These are phyloP conservation scores for Asobara japonica DNA, from an alignment of 1,140 invertebrate genomes.

Conservation along the genomic window DNA sequence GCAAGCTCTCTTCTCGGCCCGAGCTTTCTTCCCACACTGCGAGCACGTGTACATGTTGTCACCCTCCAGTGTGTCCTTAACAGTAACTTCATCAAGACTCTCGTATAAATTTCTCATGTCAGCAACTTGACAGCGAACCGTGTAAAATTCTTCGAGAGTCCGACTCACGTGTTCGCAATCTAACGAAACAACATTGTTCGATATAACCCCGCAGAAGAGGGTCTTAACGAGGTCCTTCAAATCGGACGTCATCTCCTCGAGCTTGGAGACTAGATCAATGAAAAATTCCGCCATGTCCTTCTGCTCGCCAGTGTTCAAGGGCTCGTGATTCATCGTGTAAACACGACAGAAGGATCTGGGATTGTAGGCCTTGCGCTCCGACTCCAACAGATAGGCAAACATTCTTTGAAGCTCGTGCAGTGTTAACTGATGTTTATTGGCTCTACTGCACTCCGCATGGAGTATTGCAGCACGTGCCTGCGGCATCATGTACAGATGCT, in stretches of 20 bases:
- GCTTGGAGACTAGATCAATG: slow-evolving; percentile 93
- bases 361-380: slow-evolving; percentile 94
- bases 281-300: slow-evolving; percentile 99
- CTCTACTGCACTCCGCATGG: slow-evolving; percentile 72
- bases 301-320: slow-evolving; percentile 94
- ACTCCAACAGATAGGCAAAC: slow-evolving; percentile 95
- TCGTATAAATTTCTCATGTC: slow-evolving; percentile 97
- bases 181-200: slow-evolving; percentile 93
- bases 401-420: slow-evolving; percentile 90
- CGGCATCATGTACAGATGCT: slow-evolving; percentile 97
- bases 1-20: slow-evolving; percentile 93
- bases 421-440: slow-evolving; percentile 83
- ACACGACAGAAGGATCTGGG: slow-evolving; percentile 95
- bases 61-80: slow-evolving; percentile 95
- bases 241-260: slow-evolving; percentile 95
- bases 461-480: slow-evolving; percentile 86
- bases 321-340: slow-evolving; percentile 96
- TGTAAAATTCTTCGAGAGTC: slow-evolving; percentile 96
- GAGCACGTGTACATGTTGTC: slow-evolving; percentile 98
- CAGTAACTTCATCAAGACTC: slow-evolving; percentile 93
- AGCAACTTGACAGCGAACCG: slow-evolving; percentile 93
- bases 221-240: slow-evolving; percentile 91
- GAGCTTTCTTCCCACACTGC: slow-evolving; percentile 92
- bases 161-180: slow-evolving; percentile 94
- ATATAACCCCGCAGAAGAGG: slow-evolving; percentile 91